Conservation (phyloP, 2,888 invertebrate genomes). For the Apodemia zela region DNA sequence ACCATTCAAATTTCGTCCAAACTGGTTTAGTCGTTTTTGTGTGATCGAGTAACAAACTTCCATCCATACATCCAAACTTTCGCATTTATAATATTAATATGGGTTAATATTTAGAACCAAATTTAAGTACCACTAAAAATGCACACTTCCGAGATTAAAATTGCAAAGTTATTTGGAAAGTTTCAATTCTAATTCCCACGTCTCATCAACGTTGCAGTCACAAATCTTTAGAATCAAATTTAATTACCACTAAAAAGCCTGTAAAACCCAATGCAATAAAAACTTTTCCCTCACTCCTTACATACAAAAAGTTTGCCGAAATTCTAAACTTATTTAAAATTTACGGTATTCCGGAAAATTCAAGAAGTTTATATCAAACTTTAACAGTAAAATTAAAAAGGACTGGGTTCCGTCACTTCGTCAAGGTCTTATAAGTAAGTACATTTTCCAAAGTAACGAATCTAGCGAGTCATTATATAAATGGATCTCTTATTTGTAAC, state of each 20-base stretch:
- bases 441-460: conserved; percentile 27
- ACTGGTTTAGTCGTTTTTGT: too few relatives aligned
- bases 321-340: conserved; percentile 12
- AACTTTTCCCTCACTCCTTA: neutral
- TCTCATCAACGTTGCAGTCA: neutral
- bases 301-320: neutral
- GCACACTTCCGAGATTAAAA: too few relatives aligned
- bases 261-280: neutral
- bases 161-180: too few relatives aligned
- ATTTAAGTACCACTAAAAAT: too few relatives aligned
- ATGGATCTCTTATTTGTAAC: conserved; percentile 24
- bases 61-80: too few relatives aligned
- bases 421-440: conserved; percentile 28
- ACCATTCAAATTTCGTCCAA: too few relatives aligned
- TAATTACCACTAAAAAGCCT: neutral
- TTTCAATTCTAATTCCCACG: too few relatives aligned
- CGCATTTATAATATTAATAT: too few relatives aligned
- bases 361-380: conserved; percentile 19
- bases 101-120: too few relatives aligned
- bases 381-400: conserved; percentile 29
- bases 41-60: too few relatives aligned
- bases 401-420: conserved; percentile 26
- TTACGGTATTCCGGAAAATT: conserved; percentile 7
- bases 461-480: conserved; percentile 28
- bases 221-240: neutral